A percentile compares a stretch with the other conserved stretches of the same genome.
Conservation (phyloP, 1,140 invertebrate species). For the Caenorhabditis latens region DNA sequence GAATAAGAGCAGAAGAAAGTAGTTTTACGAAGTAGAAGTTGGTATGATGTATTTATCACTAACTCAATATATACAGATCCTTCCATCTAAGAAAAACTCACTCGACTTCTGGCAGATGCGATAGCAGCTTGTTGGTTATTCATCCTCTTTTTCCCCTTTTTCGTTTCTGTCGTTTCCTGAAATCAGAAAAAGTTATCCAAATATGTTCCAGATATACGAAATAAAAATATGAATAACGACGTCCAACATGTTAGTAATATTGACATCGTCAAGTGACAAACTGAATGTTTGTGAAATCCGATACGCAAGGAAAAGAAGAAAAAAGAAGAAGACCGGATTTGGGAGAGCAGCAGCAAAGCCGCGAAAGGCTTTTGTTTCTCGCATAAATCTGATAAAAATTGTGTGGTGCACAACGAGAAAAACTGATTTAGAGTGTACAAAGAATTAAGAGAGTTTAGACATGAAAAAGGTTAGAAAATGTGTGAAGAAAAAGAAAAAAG, state of each 20-base stretch:
- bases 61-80: too few species aligned
- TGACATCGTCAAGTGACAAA: conserved; percentile 40
- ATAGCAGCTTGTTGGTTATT: conserved; percentile 46
- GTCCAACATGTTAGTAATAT: neutral
- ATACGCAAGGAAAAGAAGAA: conserved; percentile 9
- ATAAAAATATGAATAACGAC: neutral
- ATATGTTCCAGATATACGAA: neutral
- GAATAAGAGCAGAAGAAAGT: too few species aligned
- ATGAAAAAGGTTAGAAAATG: conserved; percentile 44
- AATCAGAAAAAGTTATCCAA: neutral
- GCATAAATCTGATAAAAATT: conserved; percentile 57
- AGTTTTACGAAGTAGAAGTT: too few species aligned
- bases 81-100: neutral
- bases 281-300: conserved; percentile 56
- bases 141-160: conserved; percentile 2
- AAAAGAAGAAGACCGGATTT: conserved; percentile 44
- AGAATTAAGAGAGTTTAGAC: conserved; percentile 10
- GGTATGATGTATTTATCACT: too few species aligned
- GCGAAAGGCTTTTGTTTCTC: conserved; percentile 49
- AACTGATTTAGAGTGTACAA: conserved; percentile 28
- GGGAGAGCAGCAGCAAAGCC: neutral
- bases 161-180: neutral
- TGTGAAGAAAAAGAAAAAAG: conserved; percentile 12
- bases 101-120: conserved; percentile 37
- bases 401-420: conserved; percentile 28